Evolutionary conservation across 2,888 invertebrate species (phyloP).

Genomic region (Seira sanloemensis): DNA sequence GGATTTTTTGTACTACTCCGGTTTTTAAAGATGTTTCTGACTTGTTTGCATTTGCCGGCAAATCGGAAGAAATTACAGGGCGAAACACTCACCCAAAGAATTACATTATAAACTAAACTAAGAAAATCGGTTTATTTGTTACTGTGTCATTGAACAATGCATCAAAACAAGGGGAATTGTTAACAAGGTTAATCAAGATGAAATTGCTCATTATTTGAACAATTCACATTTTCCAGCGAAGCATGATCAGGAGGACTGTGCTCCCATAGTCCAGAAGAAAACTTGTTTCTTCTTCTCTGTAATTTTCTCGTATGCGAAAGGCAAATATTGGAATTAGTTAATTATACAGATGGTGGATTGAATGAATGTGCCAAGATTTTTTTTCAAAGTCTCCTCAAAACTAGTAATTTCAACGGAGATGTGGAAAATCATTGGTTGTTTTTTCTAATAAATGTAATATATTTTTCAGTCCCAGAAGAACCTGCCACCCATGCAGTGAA

Average conservation of each 20-base stretch:
- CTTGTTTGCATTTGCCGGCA: no score
- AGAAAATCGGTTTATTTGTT: conserved; percentile 10
- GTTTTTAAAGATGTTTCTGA: no score
- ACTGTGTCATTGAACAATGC: conserved; percentile 10
- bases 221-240: background rate
- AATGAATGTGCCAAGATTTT: conserved; percentile 39
- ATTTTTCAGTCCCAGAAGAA: background rate
- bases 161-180: background rate
- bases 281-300: conserved; percentile 32
- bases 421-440: conserved; percentile 44
- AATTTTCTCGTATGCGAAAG: conserved; percentile 55
- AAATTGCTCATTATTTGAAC: background rate
- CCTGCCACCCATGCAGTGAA: conserved; percentile 46
- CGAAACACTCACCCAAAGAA: background rate
- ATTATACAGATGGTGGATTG: conserved; percentile 41
- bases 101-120: background rate
- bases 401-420: background rate
- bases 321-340: conserved; percentile 60
- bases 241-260: background rate
- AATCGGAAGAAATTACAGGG: background rate
- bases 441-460: conserved; percentile 15
- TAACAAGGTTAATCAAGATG: conserved; percentile 14
- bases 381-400: background rate
- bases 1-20: no score
- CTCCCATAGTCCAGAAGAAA: no score